Conservation (phyloP, 1,140 invertebrate species). For the Lepidurus apus region DNA sequence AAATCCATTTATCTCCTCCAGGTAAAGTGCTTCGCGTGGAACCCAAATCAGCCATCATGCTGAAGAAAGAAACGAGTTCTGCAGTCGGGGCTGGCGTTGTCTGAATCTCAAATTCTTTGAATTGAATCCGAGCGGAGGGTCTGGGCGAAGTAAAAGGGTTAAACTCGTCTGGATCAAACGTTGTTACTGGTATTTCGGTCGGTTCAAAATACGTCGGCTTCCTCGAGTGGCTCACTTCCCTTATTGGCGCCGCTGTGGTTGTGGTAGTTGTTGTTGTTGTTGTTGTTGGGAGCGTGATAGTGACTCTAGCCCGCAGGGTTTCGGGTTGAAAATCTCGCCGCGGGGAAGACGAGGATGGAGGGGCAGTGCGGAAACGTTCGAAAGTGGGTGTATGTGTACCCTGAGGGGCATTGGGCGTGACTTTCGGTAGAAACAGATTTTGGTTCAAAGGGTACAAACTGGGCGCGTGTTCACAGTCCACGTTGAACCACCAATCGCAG, state of each 20-base stretch:
- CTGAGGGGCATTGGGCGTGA: background rate
- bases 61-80: background rate
- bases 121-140: background rate
- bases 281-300: background rate
- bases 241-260: background rate
- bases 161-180: background rate
- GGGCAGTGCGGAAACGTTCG: slow-evolving; percentile 6
- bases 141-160: background rate
- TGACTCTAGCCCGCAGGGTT: background rate
- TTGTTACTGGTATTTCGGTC: background rate
- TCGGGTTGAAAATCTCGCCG: background rate
- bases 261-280: background rate
- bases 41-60: slow-evolving; percentile 4
- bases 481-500: slow-evolving; percentile 57
- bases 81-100: background rate
- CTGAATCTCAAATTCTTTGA: background rate
- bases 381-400: background rate
- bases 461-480: slow-evolving; percentile 47
- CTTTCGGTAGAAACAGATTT: slow-evolving; percentile 29
- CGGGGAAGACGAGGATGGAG: background rate
- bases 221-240: background rate
- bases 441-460: slow-evolving; percentile 48
- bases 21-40: background rate
- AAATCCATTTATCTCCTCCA: slow-evolving; percentile 23
- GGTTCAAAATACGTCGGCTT: slow-evolving; percentile 1